Evolutionary conservation across 2,888 invertebrate genomes (phyloP).

Genomic region (Idaea straminata): DNA sequence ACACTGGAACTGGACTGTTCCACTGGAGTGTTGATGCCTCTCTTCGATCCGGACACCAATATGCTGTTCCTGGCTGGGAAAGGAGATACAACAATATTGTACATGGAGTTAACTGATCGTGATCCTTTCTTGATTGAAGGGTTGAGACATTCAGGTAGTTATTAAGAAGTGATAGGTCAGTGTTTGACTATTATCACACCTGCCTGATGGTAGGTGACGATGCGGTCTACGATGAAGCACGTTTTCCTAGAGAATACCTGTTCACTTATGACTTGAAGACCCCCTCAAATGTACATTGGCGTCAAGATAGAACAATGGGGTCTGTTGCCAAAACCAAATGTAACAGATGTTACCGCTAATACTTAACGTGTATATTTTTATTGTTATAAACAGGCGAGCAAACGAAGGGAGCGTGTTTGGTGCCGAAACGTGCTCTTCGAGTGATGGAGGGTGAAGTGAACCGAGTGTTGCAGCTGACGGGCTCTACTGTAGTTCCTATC

Average conservation of each 20-base stretch:
- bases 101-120: slow-evolving; percentile 93
- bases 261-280: neutral
- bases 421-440: slow-evolving; percentile 94
- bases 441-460: slow-evolving; percentile 99
- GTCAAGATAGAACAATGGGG: neutral
- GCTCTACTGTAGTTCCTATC: slow-evolving; percentile 92
- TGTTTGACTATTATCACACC: no score
- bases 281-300: neutral
- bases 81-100: slow-evolving; percentile 94
- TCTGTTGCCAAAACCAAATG: neutral
- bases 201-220: no score
- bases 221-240: no score
- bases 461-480: slow-evolving; percentile 91
- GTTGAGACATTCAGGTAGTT: slow-evolving; percentile 85
- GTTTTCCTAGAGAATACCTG: no score
- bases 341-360: neutral
- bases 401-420: slow-evolving; percentile 95
- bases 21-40: slow-evolving; percentile 94
- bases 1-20: slow-evolving; percentile 91
- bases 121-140: slow-evolving; percentile 95
- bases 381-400: slow-evolving; percentile 84
- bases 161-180: neutral
- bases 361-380: neutral
- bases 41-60: slow-evolving; percentile 95
- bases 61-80: slow-evolving; percentile 97